phyloP scores from a whole-genome alignment of 2,797 vertebrate species.

The Rachycentron canadum region DNA sequence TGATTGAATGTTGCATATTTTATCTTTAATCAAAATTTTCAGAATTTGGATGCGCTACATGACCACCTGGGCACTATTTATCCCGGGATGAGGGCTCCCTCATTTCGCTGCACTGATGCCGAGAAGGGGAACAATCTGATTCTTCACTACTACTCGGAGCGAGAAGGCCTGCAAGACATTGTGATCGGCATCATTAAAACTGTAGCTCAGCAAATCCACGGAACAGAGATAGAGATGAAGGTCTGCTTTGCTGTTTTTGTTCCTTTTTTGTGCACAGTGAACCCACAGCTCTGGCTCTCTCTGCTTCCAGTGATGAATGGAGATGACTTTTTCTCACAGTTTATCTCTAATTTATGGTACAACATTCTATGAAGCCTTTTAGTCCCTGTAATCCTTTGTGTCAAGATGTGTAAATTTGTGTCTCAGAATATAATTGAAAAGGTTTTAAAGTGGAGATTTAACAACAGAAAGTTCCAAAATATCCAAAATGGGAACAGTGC shows the following conservation, averaged over 20 bases:
- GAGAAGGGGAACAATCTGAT: constrained; percentile 98
- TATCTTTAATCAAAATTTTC: constrained; percentile 56
- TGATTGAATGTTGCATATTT: constrained; percentile 20
- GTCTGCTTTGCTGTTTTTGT: constrained; percentile 77
- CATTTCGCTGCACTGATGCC: constrained; percentile 97
- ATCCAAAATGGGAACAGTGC: constrained; percentile 28
- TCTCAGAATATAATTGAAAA: constrained; percentile 39
- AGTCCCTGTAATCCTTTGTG: constrained; percentile 26
- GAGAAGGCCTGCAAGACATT: constrained; percentile 98
- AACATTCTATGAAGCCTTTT: constrained; percentile 17
- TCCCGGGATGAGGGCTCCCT: constrained; percentile 98
- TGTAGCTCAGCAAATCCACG: constrained; percentile 97
- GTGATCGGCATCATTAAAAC: constrained; percentile 99
- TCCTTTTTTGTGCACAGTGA: constrained; percentile 17
- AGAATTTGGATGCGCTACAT: constrained; percentile 98
- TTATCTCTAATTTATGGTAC: constrained; percentile 23
- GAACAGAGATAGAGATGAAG: constrained; percentile 99
- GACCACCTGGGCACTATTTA: constrained; percentile 99
- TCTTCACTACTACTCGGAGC: constrained; percentile 98
- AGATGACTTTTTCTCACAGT: constrained; percentile 21
- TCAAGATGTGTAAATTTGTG: constrained; percentile 31
- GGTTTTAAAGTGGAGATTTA: constrained; percentile 49
- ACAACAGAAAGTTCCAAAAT: constrained; percentile 57
- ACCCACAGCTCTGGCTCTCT: constrained; percentile 20
- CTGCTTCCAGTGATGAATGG: constrained; percentile 44